Base-by-base conservation (phyloP, 64 coral and sea anemone species). In the Montipora capricornis region DNA sequence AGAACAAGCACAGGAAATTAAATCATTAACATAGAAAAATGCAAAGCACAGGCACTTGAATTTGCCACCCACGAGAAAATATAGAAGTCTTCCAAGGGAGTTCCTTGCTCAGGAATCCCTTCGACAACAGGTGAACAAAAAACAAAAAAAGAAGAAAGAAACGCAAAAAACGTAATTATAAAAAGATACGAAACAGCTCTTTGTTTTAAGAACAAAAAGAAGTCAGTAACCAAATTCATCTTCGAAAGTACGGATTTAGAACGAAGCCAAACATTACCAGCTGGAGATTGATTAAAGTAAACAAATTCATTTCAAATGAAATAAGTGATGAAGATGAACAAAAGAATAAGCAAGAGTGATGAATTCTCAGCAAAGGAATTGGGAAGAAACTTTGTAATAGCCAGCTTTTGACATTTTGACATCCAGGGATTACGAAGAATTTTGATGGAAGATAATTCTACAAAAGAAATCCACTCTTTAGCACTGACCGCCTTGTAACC, bases 1-100 rank as follows among this genome's bases (percentile, higher is more conserved):
- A 95, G 75, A 8, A 95, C 93, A 94, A 94, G 87, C 58, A 69
- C 93, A 95, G 93, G 93, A 95, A 95, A 95, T 95, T 95, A 95
- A 90, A 95, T 86, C 88, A 95, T 95, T 95, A 90, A 90, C 68
- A 83, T 81, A 73, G 82, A 90, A 90, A 85, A 88, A 20, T 20
- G 51, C 87, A 57, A 24, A 95, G 77, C 58, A 79, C 49, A 94
- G 83, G 90, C 80, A 71, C 79, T 8, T 57, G 6, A 57, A 57
- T 24, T 53, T 82, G 69, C 29, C 51, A 88, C 69, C 80, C 88
- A 85, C 7, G 20, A 71, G 88, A 79, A 46, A 69, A 83, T 17
- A 10, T 5, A 49, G 46, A 78, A 12, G 16, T 17, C 64, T 17
- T 68, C 14, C 16, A 68, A 13, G 14, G 17, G 64, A 12, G 4